Evolutionary conservation across 2,888 invertebrate genomes (phyloP), one percentile per base, ranked within the genome.

Genomic region (Dorcus parallelipipedus): DNA sequence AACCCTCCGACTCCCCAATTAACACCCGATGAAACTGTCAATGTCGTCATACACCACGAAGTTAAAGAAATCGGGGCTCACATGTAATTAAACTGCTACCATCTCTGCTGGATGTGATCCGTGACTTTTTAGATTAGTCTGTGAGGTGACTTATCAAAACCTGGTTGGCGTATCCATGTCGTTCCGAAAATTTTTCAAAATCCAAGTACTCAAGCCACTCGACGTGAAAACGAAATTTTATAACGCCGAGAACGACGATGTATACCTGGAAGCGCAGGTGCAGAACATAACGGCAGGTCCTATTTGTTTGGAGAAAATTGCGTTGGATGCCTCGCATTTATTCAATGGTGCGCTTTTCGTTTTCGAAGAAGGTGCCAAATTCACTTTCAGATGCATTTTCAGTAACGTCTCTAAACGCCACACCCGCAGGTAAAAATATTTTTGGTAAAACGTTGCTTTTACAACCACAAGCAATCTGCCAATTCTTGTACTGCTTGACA

Each of bases 211-310:
- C 71, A 98, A 98, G 76, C 98, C 98, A 3, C 81, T 99, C 49
- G 98, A 99, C 84, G 97, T 99, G 0, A 97, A 97, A 81, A 98
- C 98, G 0, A 97, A 98, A 76, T 95, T 98, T 79, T 97, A 95
- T 76, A 97, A 95, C 83, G 93, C 95, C 1, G 97, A 88, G 76
- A 87, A 88, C 64, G 89, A 89, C 80, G 88, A 88, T 80, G 86
- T 88, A 3, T 88, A 85, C 73, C 78, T 88, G 62, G 88, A 89
- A 76, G 87, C 88, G 1, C 88, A 87, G 75, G 85, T 86, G 41
- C 95, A 97, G 81, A 99, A 99, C 77, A 93, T 96, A 53, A 98
- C 97, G 6, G 86, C 90, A 9, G 90, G 91, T 0, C 91, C 96
- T 1, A 95, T 99, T 70, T 94, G 92, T 72, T 83, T 99, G 68